phyloP scores from a whole-genome alignment of 2,113 vertebrate species.

The Rhodinocichla rosea region DNA sequence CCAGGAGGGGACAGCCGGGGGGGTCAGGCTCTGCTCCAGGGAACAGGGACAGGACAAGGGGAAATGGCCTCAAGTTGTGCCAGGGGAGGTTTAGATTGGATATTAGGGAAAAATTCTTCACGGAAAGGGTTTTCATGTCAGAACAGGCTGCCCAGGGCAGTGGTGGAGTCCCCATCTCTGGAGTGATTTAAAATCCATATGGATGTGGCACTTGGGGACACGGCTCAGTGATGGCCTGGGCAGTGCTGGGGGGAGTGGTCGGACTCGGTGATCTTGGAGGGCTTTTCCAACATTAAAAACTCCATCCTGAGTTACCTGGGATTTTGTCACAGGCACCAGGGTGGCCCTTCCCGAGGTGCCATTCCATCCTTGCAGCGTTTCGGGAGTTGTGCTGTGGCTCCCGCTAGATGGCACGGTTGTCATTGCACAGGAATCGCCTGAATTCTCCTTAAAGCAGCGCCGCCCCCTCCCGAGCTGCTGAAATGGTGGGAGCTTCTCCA shows the following conservation, averaged over 20 bases:
- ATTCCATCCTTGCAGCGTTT: rapidly evolving
- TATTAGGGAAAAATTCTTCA: neutral
- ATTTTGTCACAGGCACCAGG: neutral
- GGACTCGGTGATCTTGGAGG: rapidly evolving
- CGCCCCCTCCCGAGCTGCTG: neutral
- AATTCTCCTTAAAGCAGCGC: neutral
- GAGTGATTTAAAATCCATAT: rapidly evolving
- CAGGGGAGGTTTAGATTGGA: neutral
- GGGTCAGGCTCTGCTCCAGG: rapidly evolving
- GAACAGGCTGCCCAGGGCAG: neutral
- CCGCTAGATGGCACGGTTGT: slow-evolving; percentile 51
- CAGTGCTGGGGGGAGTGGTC: rapidly evolving
- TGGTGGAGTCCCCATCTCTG: neutral
- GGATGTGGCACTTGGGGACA: neutral
- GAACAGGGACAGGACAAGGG: rapidly evolving
- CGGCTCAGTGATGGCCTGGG: rapidly evolving
- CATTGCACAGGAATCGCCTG: neutral
- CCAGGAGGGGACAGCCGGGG: rapidly evolving
- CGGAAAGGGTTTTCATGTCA: rapidly evolving
- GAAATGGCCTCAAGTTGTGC: rapidly evolving
- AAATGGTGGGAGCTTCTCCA: neutral
- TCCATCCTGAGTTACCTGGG: neutral
- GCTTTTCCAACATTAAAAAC: neutral
- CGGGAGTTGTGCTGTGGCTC: neutral
- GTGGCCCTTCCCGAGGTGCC: neutral